phyloP scores from a whole-genome alignment of 2,113 vertebrate genomes.

The Chloropsis cyanopogon region DNA sequence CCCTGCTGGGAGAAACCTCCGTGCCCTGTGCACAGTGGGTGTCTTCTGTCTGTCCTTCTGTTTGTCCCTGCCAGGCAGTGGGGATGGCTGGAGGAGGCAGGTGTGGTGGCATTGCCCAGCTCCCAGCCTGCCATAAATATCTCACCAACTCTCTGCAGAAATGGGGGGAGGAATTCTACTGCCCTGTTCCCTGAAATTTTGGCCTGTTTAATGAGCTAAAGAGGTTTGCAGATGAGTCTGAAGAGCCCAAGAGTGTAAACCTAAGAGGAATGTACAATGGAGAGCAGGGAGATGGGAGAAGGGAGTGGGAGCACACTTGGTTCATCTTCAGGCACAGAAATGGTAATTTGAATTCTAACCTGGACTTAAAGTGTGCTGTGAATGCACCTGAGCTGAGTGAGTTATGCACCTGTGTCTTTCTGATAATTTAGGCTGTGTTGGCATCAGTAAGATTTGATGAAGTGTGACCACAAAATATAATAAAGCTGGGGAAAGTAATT shows the following conservation, averaged over 20 bases:
- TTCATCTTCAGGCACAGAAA: not conserved
- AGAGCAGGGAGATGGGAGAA: not conserved
- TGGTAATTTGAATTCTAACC: not conserved
- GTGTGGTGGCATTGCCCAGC: not conserved
- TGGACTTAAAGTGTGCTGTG: not conserved
- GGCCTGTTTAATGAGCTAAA: not conserved
- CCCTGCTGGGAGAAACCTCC: too few relatives aligned
- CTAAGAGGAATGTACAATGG: fast-evolving
- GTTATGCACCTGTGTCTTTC: not conserved
- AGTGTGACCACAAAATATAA: not conserved
- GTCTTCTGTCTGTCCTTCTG: not conserved
- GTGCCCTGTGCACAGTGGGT: too few relatives aligned
- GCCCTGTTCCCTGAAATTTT: not conserved
- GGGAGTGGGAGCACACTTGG: not conserved
- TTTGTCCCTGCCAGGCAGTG: not conserved
- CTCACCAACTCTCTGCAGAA: not conserved
- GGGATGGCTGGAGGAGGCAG: not conserved
- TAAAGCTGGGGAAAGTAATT: not conserved
- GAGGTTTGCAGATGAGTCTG: not conserved
- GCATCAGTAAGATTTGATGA: not conserved
- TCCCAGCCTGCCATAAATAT: not conserved
- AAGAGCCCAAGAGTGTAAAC: not conserved
- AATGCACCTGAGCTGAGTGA: not conserved
- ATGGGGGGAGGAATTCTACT: not conserved
- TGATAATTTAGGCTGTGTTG: not conserved